phyloP scores from a whole-genome alignment of 2,888 invertebrate genomes.

The Tholera decimalis region DNA sequence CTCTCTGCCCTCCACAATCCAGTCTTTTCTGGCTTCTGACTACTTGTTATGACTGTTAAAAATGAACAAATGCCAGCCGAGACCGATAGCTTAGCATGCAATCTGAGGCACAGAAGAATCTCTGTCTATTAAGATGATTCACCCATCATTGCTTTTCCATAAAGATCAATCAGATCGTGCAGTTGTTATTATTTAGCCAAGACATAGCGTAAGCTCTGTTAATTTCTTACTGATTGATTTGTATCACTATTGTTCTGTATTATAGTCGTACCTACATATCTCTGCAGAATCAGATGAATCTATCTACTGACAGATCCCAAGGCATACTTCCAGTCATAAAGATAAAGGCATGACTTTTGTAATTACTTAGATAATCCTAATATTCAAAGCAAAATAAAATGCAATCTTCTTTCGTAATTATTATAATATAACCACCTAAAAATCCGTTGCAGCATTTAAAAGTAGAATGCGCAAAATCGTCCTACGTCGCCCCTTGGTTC shows the following conservation, averaged over 20 bases:
- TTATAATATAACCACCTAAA: not conserved
- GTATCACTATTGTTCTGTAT: not conserved
- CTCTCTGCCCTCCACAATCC: no score
- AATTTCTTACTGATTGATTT: not conserved
- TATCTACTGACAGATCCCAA: not conserved
- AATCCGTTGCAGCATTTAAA: conserved; percentile 33
- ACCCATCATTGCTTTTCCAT: no score
- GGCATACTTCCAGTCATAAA: not conserved
- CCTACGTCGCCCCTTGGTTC: conserved; percentile 54
- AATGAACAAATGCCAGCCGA: no score
- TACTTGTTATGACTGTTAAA: no score
- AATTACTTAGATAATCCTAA: not conserved
- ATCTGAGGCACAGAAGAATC: no score
- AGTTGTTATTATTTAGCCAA: no score
- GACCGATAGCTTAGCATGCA: no score
- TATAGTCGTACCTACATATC: not conserved
- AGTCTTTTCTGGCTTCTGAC: no score
- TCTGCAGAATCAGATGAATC: not conserved
- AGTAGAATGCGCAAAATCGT: conserved; percentile 51
- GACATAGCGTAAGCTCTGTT: no score
- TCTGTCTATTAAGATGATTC: no score
- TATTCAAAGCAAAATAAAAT: not conserved
- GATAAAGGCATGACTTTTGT: not conserved
- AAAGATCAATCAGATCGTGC: no score
- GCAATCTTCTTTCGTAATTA: no score